Base-by-base conservation (phyloP, 2,888 invertebrate species). In the Disparrhopalites patrizii region DNA sequence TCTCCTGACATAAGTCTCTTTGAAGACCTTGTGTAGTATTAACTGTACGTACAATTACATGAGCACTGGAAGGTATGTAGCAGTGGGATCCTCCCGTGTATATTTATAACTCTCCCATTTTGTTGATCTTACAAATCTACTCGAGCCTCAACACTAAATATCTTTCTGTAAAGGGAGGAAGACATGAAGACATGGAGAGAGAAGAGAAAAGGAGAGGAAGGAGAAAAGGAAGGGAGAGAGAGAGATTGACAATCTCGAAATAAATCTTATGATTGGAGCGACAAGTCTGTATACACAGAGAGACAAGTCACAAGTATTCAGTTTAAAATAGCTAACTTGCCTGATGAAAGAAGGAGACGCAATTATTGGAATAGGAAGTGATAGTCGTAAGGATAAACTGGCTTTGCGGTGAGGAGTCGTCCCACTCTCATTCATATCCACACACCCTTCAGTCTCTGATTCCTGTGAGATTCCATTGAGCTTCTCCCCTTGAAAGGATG, bases 291-390 rank as follows among this genome's bases (percentile, higher is more conserved):
- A 40, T 40, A 18, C 40, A 40, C 40, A 3, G 3, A 40, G 4
- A 8, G 43, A 23, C n/a, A n/a, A n/a, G n/a, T n/a, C n/a, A n/a
- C n/a, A n/a, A n/a, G n/a, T n/a, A n/a, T n/a, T 8, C 28, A 28
- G 31, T 55, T 55, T 55, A 58, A 50, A 50, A 52, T 50, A 54
- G 38, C 40, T 56, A 43, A 38, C 54, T 58, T 65, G 63, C 70
- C 68, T 66, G 56, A 70, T 63, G 66, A 70, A 70, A 57, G 61
- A 66, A 30, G 70, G 68, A 51, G 70, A 68, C 1, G 66, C 64
- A 25, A 70, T 61, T 25, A 70, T 64, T 60, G 70, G 70, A 54
- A 70, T 68, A 20, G 70, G 70, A 62, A 70, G 66, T 23, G 68
- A 70, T 43, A 66, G 66, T 36, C 69, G 62, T 18, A 69, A 60